Evolutionary conservation across 2,888 invertebrate species (phyloP), one percentile per base, ranked within the genome.

Genomic region (Platypus cylindrus): DNA sequence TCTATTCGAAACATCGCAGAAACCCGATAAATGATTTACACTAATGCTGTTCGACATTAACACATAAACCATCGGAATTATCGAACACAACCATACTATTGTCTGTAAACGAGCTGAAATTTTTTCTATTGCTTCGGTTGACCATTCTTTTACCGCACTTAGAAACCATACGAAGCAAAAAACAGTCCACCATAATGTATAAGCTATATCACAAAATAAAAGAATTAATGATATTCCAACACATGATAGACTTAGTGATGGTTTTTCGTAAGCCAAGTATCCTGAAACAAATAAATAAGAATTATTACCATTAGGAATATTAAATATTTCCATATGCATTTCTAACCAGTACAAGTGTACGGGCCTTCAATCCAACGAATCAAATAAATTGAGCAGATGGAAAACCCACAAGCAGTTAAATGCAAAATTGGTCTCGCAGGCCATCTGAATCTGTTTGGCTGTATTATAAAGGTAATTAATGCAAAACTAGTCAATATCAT

Each of bases 371-470:
- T 49, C 52, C 54, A 56, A 28, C 54, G 44, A 15, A 53, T 44
- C 20, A 56, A 45, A 30, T 50, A 53, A 20, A 56, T 46, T n/a
- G 50, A 42, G 13, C 54, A 50, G 11, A 53, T 51, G 12, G 52
- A 36, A 38, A 57, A 52, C 17, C 57, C 56, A 62, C 91, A 91
- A 1, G 86, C 73, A 3, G 90, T 85, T 41, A 91, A 68, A 65
- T 87, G 93, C 37, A 93, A 78, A 23, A 89, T 82, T 0, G 93
- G 91, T 27, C 91, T 68, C 55, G 93, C 93, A 0, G 94, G 94
- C 63, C 93, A 94, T 24, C 84, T 76, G 58, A 93, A 95, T 33
- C 94, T 66, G 22, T 78, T 73, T 17, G 86, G 83, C 54, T 93
- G 91, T 24, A 91, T 80, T 64, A 86, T 75, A 60, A 89, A 91